Evolutionary conservation across 2,888 invertebrate species (phyloP).

Genomic region (Erynnis tages): DNA sequence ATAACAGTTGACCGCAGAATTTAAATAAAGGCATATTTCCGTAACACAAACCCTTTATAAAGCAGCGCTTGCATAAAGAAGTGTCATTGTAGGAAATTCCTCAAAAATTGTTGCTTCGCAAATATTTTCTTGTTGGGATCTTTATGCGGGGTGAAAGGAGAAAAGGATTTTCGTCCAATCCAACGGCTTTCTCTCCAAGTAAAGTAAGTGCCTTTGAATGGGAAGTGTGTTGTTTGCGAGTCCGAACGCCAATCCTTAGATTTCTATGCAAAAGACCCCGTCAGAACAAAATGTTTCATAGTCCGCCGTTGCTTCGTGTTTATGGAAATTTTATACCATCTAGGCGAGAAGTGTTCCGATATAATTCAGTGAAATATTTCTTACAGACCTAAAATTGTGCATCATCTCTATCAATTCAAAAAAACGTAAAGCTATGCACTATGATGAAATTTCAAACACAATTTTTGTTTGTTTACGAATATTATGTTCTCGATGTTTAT

Average conservation of each 20-base stretch:
- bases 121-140: constrained; percentile 9
- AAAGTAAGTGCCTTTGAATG: constrained; percentile 58
- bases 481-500: too few species aligned
- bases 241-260: constrained; percentile 50
- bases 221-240: constrained; percentile 60
- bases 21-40: too few species aligned
- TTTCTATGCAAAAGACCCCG: constrained; percentile 62
- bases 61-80: background rate
- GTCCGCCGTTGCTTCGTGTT: constrained; percentile 8
- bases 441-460: too few species aligned
- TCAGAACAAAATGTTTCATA: constrained; percentile 61
- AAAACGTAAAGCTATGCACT: too few species aligned
- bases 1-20: too few species aligned
- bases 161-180: constrained; percentile 30
- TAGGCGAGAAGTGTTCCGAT: too few species aligned
- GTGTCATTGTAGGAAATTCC: background rate
- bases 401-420: too few species aligned
- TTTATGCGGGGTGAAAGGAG: constrained; percentile 6
- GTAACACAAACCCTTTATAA: background rate
- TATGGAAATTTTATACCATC: background rate
- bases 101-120: constrained; percentile 4
- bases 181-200: constrained; percentile 36
- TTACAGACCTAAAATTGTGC: too few species aligned
- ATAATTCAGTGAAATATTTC: too few species aligned
- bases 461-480: too few species aligned